Percentiles rank a stretch among this genome's conserved stretches.
These are phyloP conservation scores for Andrena dorsata DNA, from an alignment of 2,888 invertebrate genomes.

Conservation along the genomic window DNA sequence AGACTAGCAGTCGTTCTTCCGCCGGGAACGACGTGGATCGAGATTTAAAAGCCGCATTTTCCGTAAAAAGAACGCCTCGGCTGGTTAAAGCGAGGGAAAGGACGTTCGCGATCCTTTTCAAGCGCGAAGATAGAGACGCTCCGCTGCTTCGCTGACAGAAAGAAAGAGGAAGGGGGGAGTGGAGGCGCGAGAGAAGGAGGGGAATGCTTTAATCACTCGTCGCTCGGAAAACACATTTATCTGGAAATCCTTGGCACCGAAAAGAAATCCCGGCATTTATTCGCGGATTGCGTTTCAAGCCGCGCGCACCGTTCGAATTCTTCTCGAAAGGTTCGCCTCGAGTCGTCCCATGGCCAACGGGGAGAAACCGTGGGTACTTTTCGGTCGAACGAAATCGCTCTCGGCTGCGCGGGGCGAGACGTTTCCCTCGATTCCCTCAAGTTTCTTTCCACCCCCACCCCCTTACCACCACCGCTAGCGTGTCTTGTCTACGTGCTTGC, in stretches of 20 bases:
- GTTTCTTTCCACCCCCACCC: no score
- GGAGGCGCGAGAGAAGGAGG: slow-evolving; percentile 16
- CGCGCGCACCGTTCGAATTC: slow-evolving; percentile 5
- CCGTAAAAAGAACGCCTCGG: slow-evolving; percentile 55
- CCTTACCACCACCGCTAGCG: background rate
- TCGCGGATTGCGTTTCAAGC: slow-evolving; percentile 31
- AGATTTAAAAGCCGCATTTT: slow-evolving; percentile 72
- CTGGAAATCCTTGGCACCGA: slow-evolving; percentile 65
- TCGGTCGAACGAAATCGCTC: background rate
- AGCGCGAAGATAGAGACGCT: slow-evolving; percentile 56
- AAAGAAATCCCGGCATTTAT: slow-evolving; percentile 68
- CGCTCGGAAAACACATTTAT: slow-evolving; percentile 72
- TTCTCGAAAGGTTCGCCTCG: slow-evolving; percentile 3
- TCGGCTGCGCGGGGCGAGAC: background rate
- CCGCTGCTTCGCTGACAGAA: slow-evolving; percentile 29
- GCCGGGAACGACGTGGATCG: slow-evolving; percentile 62
- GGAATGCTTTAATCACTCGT: slow-evolving; percentile 69
- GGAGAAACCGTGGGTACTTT: background rate
- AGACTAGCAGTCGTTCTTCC: slow-evolving; percentile 54
- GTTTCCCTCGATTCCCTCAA: no score
- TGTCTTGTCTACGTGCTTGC: background rate
- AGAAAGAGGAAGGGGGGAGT: background rate
- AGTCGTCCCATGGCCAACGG: slow-evolving; percentile 1
- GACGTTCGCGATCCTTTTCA: slow-evolving; percentile 67
- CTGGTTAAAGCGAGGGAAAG: slow-evolving; percentile 58